Evolutionary conservation across 2,888 invertebrate genomes (phyloP).

Genomic region (Tipula lateralis): DNA sequence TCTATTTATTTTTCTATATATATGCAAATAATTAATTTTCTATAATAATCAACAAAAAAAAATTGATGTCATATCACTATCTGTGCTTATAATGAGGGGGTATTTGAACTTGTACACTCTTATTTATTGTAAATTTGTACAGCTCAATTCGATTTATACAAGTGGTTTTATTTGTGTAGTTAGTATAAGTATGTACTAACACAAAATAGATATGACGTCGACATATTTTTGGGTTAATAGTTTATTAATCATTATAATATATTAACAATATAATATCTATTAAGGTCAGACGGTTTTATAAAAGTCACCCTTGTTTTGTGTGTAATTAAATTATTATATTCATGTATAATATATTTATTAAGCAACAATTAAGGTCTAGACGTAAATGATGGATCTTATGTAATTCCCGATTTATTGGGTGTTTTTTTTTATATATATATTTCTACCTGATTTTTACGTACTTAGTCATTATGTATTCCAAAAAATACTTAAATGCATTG

Average conservation of each 20-base stretch:
- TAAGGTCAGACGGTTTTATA: background rate
- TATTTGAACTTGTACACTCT: background rate
- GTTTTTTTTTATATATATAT: background rate
- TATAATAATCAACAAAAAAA: background rate
- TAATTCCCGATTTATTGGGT: background rate
- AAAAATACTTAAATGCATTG: background rate
- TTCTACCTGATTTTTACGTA: background rate
- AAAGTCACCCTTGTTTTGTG: background rate
- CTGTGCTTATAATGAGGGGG: background rate
- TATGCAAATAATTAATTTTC: background rate
- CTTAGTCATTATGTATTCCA: background rate
- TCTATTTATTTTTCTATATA: background rate
- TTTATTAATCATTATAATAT: background rate
- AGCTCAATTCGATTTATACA: background rate
- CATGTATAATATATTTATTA: no score
- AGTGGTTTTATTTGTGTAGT: background rate
- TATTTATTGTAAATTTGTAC: background rate
- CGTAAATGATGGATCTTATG: background rate
- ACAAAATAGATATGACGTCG: background rate
- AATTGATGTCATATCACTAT: no score
- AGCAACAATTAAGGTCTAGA: background rate
- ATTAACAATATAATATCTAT: background rate
- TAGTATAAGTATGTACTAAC: no score
- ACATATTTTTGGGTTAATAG: background rate
- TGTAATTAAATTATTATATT: background rate